phyloP scores from a whole-genome alignment of 2,113 vertebrate genomes.

The Pseudorasbora parva region DNA sequence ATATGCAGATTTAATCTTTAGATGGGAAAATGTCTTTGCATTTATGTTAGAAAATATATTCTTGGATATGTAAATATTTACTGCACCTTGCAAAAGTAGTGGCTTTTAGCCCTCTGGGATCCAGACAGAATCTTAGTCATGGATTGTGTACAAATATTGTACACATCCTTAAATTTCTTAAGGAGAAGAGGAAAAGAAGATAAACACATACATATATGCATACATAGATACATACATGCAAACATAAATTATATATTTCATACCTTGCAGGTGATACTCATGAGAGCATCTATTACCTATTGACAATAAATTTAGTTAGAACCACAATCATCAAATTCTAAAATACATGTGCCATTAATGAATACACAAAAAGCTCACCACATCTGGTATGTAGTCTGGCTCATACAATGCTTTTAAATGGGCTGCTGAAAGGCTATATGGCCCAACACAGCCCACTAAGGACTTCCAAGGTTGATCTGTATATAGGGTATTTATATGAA shows the following conservation, averaged over 20 bases:
- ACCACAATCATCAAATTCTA: neutral
- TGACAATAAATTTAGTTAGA: neutral
- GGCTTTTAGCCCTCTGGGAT: neutral
- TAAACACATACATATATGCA: no score
- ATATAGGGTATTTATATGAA: no score
- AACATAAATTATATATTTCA: no score
- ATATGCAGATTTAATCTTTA: neutral
- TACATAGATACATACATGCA: no score
- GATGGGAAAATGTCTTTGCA: no score
- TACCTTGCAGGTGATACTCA: no score
- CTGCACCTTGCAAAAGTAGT: no score
- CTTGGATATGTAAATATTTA: no score
- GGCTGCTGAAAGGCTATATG: neutral
- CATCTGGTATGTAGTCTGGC: conserved; percentile 1
- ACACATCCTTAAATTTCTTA: conserved; percentile 1
- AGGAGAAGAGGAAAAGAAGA: no score
- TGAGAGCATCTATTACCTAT: neutral
- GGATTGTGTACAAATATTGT: neutral
- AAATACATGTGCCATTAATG: neutral
- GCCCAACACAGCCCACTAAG: no score
- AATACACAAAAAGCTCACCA: neutral
- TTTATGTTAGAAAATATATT: no score
- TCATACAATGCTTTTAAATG: conserved; percentile 8
- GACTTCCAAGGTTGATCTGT: no score
- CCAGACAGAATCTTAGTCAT: conserved; percentile 2